phyloP scores from a whole-genome alignment of 2,797 vertebrate genomes.

The Astyanax mexicanus region DNA sequence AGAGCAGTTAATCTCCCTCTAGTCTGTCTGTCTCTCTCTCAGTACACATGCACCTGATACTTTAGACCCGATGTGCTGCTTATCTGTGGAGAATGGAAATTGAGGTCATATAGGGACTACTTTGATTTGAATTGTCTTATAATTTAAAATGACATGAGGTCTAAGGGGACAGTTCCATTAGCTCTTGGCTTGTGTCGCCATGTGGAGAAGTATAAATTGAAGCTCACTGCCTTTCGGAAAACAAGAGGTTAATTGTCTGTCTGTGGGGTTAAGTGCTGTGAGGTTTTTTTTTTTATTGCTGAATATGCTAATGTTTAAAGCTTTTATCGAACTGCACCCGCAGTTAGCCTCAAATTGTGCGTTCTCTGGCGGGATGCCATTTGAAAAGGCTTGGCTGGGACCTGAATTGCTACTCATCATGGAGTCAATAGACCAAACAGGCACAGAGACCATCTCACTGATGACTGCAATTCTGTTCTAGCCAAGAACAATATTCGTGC shows the following conservation, averaged over 20 bases:
- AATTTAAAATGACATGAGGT: constrained; percentile 62
- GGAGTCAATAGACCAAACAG: neutral
- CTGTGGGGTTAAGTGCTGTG: constrained; percentile 7
- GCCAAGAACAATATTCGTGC: neutral
- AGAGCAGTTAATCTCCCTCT: neutral
- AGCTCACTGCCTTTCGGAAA: constrained; percentile 22
- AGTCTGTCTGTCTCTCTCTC: neutral
- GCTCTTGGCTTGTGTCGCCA: constrained; percentile 46
- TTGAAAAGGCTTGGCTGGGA: constrained; percentile 28
- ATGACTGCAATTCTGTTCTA: neutral
- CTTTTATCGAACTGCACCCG: constrained; percentile 36
- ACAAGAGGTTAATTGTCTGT: constrained; percentile 47
- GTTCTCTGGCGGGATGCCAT: neutral
- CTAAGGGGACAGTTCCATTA: constrained; percentile 47
- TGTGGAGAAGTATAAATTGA: constrained; percentile 30
- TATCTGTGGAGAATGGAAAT: constrained; percentile 65
- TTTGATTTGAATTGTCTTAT: constrained; percentile 60
- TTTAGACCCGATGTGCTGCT: constrained; percentile 47
- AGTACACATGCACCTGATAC: constrained; percentile 4
- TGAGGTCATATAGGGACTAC: constrained; percentile 56
- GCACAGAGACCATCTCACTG: neutral
- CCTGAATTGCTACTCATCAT: neutral
- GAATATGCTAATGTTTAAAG: constrained; percentile 46
- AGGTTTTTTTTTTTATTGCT: constrained; percentile 6
- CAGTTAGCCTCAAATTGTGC: neutral